Evolutionary conservation across 1,140 invertebrate genomes (phyloP), one percentile per base, ranked within the genome.

Genomic region (Papilio machaon): DNA sequence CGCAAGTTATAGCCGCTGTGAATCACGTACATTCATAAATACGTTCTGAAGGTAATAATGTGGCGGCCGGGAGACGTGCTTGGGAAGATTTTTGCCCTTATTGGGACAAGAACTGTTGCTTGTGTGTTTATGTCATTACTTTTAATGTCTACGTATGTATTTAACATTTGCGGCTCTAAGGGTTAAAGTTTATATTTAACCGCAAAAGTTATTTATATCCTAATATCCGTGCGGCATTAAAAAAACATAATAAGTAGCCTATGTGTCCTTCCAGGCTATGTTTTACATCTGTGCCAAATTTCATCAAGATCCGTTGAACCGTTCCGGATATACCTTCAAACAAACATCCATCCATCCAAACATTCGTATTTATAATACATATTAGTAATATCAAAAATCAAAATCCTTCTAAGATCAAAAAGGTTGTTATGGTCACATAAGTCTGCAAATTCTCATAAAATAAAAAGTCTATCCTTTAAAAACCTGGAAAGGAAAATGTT

Each of bases 1-100:
- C 87, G 77, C 83, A 87, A 94, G 83, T 91, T 93, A 92, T 91
- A 85, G 84, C 85, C 85, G 85, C 85, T 81, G 84, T 89, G 88
- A 93, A 91, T 91, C 88, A 89, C 87, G 88, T 90, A 86, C 81
- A 82, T 82, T 79, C 73, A 84, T 84, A 83, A 82, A 79, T 79
- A 79, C 77, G 47, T 64, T 79, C 43, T 23, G 38, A 67, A 79
- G 58, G 77, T 79, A 79, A 77, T 77, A 77, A 60, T 49, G 75
- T 77, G 75, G 75, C 73, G 80, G 80, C 81, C 77, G 73, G 73
- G 75, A 86, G 82, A 86, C 82, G 46, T 54, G 47, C 75, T 77
- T 77, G 0, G 7, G 70, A 46, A 46, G 23, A 67, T 15, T 67
- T 67, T 67, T 10, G 10, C 11, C 30, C 23, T 67, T 67, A 67